phyloP scores from a whole-genome alignment of 2,888 invertebrate genomes.

The Drosophila anceps region DNA sequence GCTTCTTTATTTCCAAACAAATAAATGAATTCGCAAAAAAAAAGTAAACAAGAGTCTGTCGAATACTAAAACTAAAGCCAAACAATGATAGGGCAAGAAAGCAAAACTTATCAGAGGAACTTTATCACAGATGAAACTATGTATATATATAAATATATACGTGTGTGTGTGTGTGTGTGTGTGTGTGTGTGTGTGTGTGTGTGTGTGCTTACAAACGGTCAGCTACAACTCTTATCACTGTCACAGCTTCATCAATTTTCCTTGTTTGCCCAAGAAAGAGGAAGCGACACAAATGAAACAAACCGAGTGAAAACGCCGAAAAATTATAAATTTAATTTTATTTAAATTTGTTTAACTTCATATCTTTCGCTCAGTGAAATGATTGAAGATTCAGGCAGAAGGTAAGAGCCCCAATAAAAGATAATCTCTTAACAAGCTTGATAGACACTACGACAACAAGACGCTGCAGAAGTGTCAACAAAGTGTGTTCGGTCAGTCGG shows the following conservation, averaged over 20 bases:
- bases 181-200: slow-evolving; percentile 6
- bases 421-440: slow-evolving; percentile 51
- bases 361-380: slow-evolving; percentile 11
- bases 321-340: slow-evolving; percentile 2
- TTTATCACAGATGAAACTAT: background rate
- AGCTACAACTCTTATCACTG: background rate
- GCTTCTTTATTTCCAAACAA: background rate
- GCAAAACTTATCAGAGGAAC: slow-evolving; percentile 8
- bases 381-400: slow-evolving; percentile 42
- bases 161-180: background rate
- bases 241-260: slow-evolving; percentile 18
- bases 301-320: slow-evolving; percentile 18
- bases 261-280: slow-evolving; percentile 42
- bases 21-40: background rate
- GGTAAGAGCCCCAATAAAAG: slow-evolving; percentile 50
- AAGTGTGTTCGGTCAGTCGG: slow-evolving; percentile 13
- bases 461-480: slow-evolving; percentile 1
- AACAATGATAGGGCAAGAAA: slow-evolving; percentile 36
- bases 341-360: slow-evolving; percentile 16
- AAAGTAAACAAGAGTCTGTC: slow-evolving; percentile 2
- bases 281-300: background rate
- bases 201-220: slow-evolving; percentile 8
- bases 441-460: slow-evolving; percentile 32
- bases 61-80: background rate
- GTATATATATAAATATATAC: background rate